Conservation (phyloP, 2,113 vertebrate species). For the Sapayoa aenigma region DNA sequence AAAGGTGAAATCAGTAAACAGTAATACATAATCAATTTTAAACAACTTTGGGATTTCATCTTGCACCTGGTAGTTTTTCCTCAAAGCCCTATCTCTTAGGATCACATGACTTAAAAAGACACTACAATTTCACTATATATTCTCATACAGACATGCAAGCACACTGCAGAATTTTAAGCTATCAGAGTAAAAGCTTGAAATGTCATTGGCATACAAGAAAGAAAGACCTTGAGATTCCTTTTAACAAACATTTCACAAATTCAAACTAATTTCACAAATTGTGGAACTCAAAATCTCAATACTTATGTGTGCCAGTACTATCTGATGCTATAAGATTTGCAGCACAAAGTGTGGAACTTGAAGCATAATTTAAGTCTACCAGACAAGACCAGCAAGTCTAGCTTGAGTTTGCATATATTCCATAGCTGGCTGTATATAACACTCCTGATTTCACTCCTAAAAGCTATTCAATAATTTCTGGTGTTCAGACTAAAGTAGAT, state of each 20-base stretch:
- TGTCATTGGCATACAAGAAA: neutral
- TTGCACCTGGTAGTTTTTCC: neutral
- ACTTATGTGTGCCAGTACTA: neutral
- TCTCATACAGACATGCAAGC: neutral
- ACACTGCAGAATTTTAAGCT: neutral
- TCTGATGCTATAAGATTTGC: neutral
- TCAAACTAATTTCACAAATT: neutral
- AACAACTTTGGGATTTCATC: neutral
- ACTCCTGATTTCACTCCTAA: neutral
- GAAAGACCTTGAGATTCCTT: neutral
- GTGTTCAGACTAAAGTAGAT: neutral
- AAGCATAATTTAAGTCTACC: neutral
- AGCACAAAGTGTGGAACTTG: neutral
- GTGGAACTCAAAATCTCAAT: neutral
- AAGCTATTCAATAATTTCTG: neutral
- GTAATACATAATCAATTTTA: neutral
- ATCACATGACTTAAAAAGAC: neutral
- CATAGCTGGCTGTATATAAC: neutral
- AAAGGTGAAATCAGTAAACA: neutral
- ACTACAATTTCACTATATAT: neutral
- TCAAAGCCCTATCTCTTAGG: neutral
- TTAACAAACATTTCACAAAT: neutral
- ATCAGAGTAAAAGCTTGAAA: neutral
- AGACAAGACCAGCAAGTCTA: neutral
- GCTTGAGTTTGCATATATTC: neutral